A percentile compares a stretch with the other conserved stretches of the same genome.
Evolutionary conservation across 2,888 invertebrate genomes (phyloP).

Genomic region (Ectemnius cavifrons): DNA sequence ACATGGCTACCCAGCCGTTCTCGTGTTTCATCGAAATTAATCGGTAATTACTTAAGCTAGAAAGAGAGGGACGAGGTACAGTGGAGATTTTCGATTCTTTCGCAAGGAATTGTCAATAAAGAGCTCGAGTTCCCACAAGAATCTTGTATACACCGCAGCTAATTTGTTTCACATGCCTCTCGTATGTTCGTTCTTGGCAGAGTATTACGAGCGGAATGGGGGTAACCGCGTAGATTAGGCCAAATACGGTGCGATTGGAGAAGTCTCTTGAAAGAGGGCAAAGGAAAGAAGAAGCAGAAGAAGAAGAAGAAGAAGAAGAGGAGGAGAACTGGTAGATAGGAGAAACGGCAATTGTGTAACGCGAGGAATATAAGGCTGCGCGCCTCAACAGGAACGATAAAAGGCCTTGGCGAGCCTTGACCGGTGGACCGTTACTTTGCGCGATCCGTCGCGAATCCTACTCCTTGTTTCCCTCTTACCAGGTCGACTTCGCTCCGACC

Average conservation of each 20-base stretch:
- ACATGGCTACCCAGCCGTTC: too few relatives aligned
- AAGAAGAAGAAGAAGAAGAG: constrained; percentile 24
- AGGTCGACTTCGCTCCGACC: constrained; percentile 14
- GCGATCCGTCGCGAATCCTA: constrained; percentile 43
- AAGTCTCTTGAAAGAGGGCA: neutral
- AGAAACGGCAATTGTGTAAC: constrained; percentile 44
- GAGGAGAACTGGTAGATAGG: constrained; percentile 2
- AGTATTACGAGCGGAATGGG: neutral
- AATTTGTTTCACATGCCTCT: too few relatives aligned
- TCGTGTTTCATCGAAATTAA: too few relatives aligned
- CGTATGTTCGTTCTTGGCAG: too few relatives aligned
- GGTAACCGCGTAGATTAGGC: neutral
- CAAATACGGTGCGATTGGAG: neutral
- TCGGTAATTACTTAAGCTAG: too few relatives aligned
- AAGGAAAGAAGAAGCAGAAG: constrained; percentile 15
- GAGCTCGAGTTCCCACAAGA: too few relatives aligned
- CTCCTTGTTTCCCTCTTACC: constrained; percentile 54
- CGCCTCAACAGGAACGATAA: constrained; percentile 58
- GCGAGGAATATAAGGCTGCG: constrained; percentile 26
- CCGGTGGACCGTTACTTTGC: constrained; percentile 72
- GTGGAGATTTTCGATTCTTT: too few relatives aligned
- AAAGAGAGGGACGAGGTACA: too few relatives aligned
- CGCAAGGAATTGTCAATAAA: too few relatives aligned
- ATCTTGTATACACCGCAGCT: too few relatives aligned
- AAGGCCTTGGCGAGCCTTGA: constrained; percentile 75